A percentile compares a stretch with the other conserved stretches of the same genome.
These are phyloP conservation scores for Eucera pruinosa DNA, from an alignment of 2,888 invertebrate genomes.

Conservation along the genomic window DNA sequence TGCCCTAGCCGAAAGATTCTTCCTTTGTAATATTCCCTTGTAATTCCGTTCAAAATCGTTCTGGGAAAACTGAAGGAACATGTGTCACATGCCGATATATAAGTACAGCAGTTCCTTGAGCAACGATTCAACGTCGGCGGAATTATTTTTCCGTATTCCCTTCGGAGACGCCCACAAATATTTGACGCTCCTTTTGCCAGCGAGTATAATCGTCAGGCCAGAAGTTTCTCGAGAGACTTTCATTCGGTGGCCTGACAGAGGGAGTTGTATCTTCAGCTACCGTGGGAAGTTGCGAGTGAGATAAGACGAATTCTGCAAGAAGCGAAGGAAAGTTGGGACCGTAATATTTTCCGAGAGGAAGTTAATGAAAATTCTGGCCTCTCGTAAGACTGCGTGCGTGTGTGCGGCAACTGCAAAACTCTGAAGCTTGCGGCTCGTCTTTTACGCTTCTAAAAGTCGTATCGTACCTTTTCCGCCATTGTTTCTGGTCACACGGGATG, in stretches of 20 bases:
- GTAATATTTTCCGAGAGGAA: neutral
- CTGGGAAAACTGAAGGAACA: too few relatives aligned
- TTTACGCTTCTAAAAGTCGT: neutral
- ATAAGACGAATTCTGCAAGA: neutral
- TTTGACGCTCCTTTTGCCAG: neutral
- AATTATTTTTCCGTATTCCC: neutral
- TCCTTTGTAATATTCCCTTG: too few relatives aligned
- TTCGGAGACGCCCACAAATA: neutral
- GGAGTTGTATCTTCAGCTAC: neutral
- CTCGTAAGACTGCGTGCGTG: neutral
- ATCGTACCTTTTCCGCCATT: neutral
- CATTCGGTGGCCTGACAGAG: constrained; percentile 2
- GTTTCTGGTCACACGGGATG: constrained; percentile 2
- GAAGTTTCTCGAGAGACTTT: neutral
- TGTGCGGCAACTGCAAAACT: neutral
- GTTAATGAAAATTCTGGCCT: constrained; percentile 45
- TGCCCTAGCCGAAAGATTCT: too few relatives aligned
- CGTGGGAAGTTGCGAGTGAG: neutral
- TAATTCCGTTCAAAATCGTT: too few relatives aligned
- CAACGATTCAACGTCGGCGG: too few relatives aligned
- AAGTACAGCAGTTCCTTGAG: too few relatives aligned
- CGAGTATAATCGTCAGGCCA: neutral
- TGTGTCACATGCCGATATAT: too few relatives aligned
- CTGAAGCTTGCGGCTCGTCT: neutral
- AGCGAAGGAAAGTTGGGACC: constrained; percentile 18